A percentile compares a stretch with the other conserved stretches of the same genome.
phyloP scores from a whole-genome alignment of 2,797 vertebrate genomes.

The Sardinella longiceps region DNA sequence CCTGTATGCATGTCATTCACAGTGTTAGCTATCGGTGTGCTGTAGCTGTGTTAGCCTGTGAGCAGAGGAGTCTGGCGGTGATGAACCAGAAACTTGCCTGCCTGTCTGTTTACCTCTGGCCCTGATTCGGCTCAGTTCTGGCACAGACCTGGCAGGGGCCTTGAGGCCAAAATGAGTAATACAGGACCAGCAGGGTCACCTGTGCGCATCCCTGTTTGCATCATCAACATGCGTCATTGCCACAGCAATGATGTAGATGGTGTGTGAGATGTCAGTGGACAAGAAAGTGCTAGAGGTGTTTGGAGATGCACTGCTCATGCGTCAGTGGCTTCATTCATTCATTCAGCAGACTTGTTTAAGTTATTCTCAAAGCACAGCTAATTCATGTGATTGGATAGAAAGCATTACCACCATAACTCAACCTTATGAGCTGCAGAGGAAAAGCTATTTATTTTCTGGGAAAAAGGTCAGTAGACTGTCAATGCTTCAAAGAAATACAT shows the following conservation, averaged over 20 bases:
- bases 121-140: neutral
- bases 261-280: neutral
- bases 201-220: neutral
- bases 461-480: neutral
- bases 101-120: neutral
- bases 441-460: neutral
- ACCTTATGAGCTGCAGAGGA: neutral
- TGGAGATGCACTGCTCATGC: conserved; percentile 9
- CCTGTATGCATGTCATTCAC: neutral
- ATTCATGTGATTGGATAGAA: neutral
- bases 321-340: neutral
- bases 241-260: neutral
- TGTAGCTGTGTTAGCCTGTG: neutral
- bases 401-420: neutral
- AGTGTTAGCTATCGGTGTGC: neutral
- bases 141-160: neutral
- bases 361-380: neutral
- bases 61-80: neutral
- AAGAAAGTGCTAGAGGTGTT: neutral
- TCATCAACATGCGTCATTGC: conserved; percentile 28
- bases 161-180: neutral
- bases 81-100: neutral
- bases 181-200: conserved; percentile 15
- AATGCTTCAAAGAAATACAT: conserved; percentile 1
- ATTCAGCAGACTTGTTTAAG: conserved; percentile 1